Evolutionary conservation across 1,140 invertebrate genomes (phyloP).

Genomic region (Heliconius melpomene): DNA sequence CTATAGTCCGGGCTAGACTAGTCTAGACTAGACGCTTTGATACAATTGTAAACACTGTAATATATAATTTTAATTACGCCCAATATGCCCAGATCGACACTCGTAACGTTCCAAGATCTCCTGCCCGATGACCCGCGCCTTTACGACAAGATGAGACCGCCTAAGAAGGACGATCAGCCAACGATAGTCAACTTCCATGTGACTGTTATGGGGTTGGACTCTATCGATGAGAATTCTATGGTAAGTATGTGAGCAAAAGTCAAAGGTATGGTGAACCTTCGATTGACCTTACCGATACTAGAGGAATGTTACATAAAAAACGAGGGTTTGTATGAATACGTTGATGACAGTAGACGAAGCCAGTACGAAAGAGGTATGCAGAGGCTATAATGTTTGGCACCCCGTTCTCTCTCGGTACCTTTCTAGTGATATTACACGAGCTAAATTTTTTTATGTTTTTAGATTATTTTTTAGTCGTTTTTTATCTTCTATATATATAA

Average conservation of each 20-base stretch:
- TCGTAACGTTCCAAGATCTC: slow-evolving; percentile 89
- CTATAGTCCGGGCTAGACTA: neutral
- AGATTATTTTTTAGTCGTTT: too few relatives aligned
- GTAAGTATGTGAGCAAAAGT: slow-evolving; percentile 70
- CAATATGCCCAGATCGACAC: slow-evolving; percentile 82
- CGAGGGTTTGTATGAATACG: too few relatives aligned
- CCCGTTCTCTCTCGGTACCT: too few relatives aligned
- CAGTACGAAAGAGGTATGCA: too few relatives aligned
- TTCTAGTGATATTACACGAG: too few relatives aligned
- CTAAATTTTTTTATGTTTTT: too few relatives aligned
- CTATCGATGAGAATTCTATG: slow-evolving; percentile 96
- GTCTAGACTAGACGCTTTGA: neutral
- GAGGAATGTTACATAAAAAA: neutral
- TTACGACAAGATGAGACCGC: slow-evolving; percentile 95
- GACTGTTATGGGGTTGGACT: slow-evolving; percentile 95
- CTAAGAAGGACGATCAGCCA: slow-evolving; percentile 92
- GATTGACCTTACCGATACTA: neutral
- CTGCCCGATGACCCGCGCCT: slow-evolving; percentile 91
- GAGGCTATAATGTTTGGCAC: too few relatives aligned
- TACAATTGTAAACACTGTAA: neutral
- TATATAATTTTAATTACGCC: slow-evolving; percentile 20
- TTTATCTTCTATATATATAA: too few relatives aligned
- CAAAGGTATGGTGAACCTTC: too few relatives aligned
- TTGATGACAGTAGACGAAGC: too few relatives aligned
- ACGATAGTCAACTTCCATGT: slow-evolving; percentile 95